Percentiles rank a stretch among this genome's conserved stretches.
phyloP scores from a whole-genome alignment of 1,140 invertebrate genomes.

The Brachionus rotundiformis region DNA sequence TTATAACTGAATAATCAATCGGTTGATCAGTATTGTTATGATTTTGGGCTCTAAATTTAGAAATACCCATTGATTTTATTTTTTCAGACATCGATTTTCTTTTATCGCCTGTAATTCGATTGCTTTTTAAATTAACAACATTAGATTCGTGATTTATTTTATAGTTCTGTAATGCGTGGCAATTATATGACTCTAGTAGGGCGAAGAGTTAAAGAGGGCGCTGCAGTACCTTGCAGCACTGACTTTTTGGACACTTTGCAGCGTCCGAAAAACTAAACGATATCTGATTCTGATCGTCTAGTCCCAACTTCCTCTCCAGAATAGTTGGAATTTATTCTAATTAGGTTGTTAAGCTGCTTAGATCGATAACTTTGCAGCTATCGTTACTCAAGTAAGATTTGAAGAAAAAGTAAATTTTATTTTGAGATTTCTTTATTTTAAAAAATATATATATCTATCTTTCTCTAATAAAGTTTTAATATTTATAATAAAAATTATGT shows the following conservation, averaged over 20 bases:
- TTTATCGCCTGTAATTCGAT: background rate
- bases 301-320: background rate
- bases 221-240: background rate
- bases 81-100: background rate
- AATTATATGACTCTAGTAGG: background rate
- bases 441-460: background rate
- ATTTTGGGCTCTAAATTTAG: background rate
- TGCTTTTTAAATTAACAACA: background rate
- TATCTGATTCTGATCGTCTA: background rate
- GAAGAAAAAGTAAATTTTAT: background rate
- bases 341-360: background rate
- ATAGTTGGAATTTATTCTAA: background rate
- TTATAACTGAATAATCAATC: too few species aligned
- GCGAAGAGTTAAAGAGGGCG: background rate
- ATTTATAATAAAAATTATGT: background rate
- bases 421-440: slow-evolving; percentile 1
- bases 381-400: background rate
- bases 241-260: background rate
- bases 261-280: background rate
- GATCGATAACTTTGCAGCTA: background rate
- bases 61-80: background rate
- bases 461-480: background rate
- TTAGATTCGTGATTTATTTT: background rate
- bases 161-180: background rate
- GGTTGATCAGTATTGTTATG: background rate